Evolutionary conservation across 2,888 invertebrate genomes (phyloP).

Genomic region (Trimorus sp.): DNA sequence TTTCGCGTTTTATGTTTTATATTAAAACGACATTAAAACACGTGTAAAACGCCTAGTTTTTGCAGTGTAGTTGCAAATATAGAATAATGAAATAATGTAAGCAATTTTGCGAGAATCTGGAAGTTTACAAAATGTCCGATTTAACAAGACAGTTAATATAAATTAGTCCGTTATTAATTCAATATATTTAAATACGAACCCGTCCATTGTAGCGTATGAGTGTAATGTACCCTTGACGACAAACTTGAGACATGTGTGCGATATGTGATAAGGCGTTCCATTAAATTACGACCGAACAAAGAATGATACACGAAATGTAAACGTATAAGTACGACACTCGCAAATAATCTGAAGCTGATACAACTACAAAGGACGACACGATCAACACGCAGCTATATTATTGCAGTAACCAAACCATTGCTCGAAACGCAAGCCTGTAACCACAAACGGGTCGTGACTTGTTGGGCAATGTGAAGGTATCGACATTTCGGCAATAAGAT

Average conservation of each 20-base stretch:
- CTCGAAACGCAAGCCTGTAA: slow-evolving; percentile 58
- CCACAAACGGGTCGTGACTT: slow-evolving; percentile 61
- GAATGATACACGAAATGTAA: slow-evolving; percentile 37
- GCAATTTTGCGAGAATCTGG: too few species aligned
- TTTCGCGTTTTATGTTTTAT: too few species aligned
- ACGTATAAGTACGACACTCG: slow-evolving; percentile 41
- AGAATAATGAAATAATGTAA: too few species aligned
- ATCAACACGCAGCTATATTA: slow-evolving; percentile 55
- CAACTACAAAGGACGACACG: slow-evolving; percentile 59
- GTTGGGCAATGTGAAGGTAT: slow-evolving; percentile 52
- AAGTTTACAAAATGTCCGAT: too few species aligned
- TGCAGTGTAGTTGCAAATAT: too few species aligned
- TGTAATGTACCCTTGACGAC: slow-evolving; percentile 8
- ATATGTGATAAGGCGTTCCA: slow-evolving; percentile 44
- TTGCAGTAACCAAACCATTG: slow-evolving; percentile 47
- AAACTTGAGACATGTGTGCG: slow-evolving; percentile 21
- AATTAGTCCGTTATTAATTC: too few species aligned
- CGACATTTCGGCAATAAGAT: slow-evolving; percentile 61
- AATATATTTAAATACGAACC: background rate
- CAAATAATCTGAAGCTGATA: slow-evolving; percentile 45
- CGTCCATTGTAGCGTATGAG: background rate
- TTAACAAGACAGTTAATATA: too few species aligned
- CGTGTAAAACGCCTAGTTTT: too few species aligned
- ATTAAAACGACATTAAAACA: too few species aligned
- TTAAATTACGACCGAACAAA: slow-evolving; percentile 48